These are phyloP conservation scores for Mobula birostris DNA, from an alignment of 2,113 vertebrate species.

Conservation along the genomic window DNA sequence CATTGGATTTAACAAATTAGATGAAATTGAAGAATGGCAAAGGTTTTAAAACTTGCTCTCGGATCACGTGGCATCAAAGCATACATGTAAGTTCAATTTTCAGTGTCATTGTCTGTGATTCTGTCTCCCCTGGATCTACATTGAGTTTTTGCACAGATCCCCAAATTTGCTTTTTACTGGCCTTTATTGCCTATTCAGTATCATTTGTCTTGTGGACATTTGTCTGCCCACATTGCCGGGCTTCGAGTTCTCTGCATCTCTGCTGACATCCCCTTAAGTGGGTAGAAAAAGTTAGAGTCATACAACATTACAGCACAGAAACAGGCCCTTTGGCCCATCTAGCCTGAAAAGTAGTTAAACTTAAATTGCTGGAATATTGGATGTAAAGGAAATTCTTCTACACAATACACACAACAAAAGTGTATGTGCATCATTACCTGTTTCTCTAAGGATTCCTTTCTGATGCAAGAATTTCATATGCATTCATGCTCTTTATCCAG, in stretches of 20 bases:
- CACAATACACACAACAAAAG: too few species aligned
- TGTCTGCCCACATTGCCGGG: neutral
- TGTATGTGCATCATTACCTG: too few species aligned
- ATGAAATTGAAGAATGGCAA: too few species aligned
- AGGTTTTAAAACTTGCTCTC: neutral
- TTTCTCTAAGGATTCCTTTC: too few species aligned
- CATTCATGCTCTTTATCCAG: too few species aligned
- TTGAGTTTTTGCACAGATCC: neutral
- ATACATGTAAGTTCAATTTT: neutral
- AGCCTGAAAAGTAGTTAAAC: neutral
- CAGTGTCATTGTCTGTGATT: neutral
- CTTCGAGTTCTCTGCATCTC: too few species aligned
- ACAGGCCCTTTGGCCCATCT: neutral
- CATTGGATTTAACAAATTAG: neutral
- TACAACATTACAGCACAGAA: too few species aligned
- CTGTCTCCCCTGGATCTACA: neutral
- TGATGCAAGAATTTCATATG: too few species aligned
- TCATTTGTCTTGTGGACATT: neutral
- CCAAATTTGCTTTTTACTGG: neutral
- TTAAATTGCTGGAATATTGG: neutral
- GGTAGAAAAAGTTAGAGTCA: too few species aligned
- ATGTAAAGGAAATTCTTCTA: neutral
- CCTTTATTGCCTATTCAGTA: neutral
- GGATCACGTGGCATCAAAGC: neutral
- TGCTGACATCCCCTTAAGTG: too few species aligned